Evolutionary conservation across 2,888 invertebrate species (phyloP).

Genomic region (Bhutanitis thaidina): DNA sequence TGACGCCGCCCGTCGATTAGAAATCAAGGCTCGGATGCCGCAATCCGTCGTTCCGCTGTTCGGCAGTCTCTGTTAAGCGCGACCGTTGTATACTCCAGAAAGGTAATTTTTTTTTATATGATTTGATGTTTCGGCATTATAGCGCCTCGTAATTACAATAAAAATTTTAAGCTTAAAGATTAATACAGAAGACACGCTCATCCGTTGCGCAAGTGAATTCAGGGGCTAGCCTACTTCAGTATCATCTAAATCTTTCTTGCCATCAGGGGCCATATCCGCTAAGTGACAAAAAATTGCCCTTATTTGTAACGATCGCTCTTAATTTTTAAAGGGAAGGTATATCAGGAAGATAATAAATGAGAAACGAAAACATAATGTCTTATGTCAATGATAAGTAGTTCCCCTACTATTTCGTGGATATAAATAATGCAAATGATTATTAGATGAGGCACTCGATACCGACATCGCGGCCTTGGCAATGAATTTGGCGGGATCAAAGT

Average conservation of each 20-base stretch:
- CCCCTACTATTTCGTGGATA: slow-evolving; percentile 7
- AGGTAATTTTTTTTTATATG: slow-evolving; percentile 19
- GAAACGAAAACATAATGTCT: too few species aligned
- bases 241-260: too few species aligned
- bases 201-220: too few species aligned
- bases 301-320: too few species aligned
- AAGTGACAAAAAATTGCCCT: too few species aligned
- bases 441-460: slow-evolving; percentile 24
- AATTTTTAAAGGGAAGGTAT: too few species aligned
- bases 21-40: slow-evolving; percentile 58
- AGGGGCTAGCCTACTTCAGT: too few species aligned
- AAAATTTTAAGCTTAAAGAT: too few species aligned
- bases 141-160: too few species aligned
- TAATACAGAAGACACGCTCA: too few species aligned
- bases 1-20: slow-evolving; percentile 59
- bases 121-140: slow-evolving; percentile 2
- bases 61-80: slow-evolving; percentile 42
- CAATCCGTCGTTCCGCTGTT: slow-evolving; percentile 39
- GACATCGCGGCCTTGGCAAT: slow-evolving; percentile 39
- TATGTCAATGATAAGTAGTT: neutral
- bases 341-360: too few species aligned
- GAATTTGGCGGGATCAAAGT: slow-evolving; percentile 48
- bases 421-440: slow-evolving; percentile 27
- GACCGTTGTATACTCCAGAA: slow-evolving; percentile 33
- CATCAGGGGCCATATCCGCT: too few species aligned